Evolutionary conservation across 2,113 vertebrate genomes (phyloP), one percentile per base, ranked within the genome.

Genomic region (Montifringilla adamsi): DNA sequence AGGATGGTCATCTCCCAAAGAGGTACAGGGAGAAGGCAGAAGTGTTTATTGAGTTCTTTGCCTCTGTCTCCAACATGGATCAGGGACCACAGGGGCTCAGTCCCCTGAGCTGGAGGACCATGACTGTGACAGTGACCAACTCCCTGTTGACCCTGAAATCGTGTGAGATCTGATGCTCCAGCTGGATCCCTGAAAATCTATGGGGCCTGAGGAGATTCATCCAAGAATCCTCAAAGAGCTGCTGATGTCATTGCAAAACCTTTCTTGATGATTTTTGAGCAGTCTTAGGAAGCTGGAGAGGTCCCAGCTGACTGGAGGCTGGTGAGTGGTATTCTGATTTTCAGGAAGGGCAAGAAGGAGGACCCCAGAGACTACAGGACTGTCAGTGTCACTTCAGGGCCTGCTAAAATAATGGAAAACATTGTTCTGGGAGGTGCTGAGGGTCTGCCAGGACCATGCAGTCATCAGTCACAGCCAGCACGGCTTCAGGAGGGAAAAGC

Each of bases 61-160:
- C 8, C 26, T 77, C 37, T 59, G 37, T 30, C 15, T n/a, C 30
- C 52, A 46, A 14, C 22, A 14, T 0, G 0, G 35, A 49, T 35
- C 17, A 72, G 7, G 1, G 15, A 37, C 8, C 44, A 37, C 44
- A 18, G 44, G 12, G 15, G 8, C 37, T 50, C 76, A 64, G 59
- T 74, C 37, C 19, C 59, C 44, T 33, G 31, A 44, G 44, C 37
- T 89, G 68, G 11, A 50, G 26, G 4, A 44, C 22, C 44, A 59
- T 52, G 33, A 14, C 77, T 66, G 44, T 13, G 44, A 58, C 59
- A 64, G 17, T 31, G n/a, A 63, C 8, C 75, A 41, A 3, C 15
- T 17, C 67, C 24, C 58, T 72, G 21, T 0, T 4, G 5, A 43
- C 17, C 31, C 43, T 35, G 26, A 43, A 49, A 33, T 3, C 22